Base-by-base conservation (phyloP, 2,113 vertebrate species). In the Grus americana region DNA sequence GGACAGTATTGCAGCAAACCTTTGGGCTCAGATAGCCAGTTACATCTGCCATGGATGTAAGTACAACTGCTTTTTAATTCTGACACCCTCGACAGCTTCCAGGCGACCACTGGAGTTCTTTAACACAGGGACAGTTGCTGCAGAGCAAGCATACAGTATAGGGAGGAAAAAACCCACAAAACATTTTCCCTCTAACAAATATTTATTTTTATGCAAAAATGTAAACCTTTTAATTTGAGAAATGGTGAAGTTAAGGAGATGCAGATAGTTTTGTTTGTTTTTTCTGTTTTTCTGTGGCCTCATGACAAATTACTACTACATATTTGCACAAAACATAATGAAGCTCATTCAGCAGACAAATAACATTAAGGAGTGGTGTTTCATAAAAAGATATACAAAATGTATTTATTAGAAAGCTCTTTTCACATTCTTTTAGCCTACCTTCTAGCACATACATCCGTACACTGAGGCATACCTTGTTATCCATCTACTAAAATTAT, bases 401-500 rank as follows among this genome's bases (percentile, higher is more conserved):
- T 34, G 11, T n/a, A 68, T 67, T 94, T 96, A 82, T 88, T 95
- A 93, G 58, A 96, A 96, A 96, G 63, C 24, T 88, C 26, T 71
- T 92, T 68, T 88, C 76, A 82, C 9, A 38, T 38, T 73, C 44
- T 93, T 95, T 94, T 94, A 97, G 68, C 46, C 79, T 92, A 73
- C 12, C 12, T 34, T 95, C 91, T 84, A 80, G 46, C 50, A 76
- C 87, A 95, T 67, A 74, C 1, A 4, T 73, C 49, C 80, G 52
- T 59, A 94, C 46, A 73, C 61, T 75, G 52, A 93, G 71, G 70
- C 67, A 75, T 79, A 84, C 47, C 93, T 94, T 89, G 83, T 94
- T 95, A 95, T 94, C 94, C 67, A 80, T 83, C 67, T 83, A 81
- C 94, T 92, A 85, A 96, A 95, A 95, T 88, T 44, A 26, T 95